Evolutionary conservation across 2,888 invertebrate genomes (phyloP), one percentile per base, ranked within the genome.

Genomic region (Scaptomyza cyrtandrae): DNA sequence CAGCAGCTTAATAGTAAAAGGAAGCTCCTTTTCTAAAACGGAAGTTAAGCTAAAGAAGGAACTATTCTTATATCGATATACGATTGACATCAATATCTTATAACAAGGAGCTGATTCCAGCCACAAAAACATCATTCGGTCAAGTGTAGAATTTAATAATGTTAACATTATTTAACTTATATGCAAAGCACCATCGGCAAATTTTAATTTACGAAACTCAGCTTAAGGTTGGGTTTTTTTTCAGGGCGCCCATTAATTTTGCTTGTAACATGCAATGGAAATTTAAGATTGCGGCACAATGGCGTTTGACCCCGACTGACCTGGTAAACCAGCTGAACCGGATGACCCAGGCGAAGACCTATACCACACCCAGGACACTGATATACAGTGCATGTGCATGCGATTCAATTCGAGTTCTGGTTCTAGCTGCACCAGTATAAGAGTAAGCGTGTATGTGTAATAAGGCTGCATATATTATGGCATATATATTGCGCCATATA

Each of bases 401-500:
- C 78, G 73, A 73, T 68, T 61, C 35, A 46, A 61, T 57, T 49
- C 59, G 44, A 57, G 60, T 43, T 58, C 41, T 63, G 60, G 2
- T 14, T 14, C 46, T 43, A 64, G 54, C 63, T 63, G 55, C 72
- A 62, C 57, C 54, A 52, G 6, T 39, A 56, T 27, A 24, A 27
- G 55, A 43, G 58, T 67, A 58, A 58, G 56, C 65, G 41, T 41
- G 16, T 41, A 10, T 16, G 41, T 41, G 41, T 41, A 80, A 69
- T 80, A 77, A 67, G 84, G 71, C 67, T 86, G 88, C 76, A 87
- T 85, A 82, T 71, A 82, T 82, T 82, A 87, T 82, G 74, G 68
- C 68, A 73, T 65, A 79, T 82, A 76, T 81, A 78, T 84, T 81
- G 71, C 60, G 75, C 62, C 67, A 84, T 68, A 80, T 80, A 80